Conservation (phyloP, 2,888 invertebrate genomes). For the Fissipunctia ypsillon region DNA sequence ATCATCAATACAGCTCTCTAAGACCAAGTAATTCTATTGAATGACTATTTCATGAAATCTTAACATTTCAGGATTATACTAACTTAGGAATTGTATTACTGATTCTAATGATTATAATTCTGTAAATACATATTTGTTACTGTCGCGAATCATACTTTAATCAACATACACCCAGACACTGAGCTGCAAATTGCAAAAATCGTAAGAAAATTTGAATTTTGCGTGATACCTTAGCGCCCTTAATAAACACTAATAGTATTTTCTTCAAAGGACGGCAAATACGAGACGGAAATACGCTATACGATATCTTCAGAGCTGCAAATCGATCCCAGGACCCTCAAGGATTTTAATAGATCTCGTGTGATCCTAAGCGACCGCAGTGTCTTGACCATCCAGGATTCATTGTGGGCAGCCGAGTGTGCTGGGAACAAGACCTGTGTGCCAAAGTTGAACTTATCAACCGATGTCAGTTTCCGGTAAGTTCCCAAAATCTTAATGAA, state of each 20-base stretch:
- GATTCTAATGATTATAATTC: no score
- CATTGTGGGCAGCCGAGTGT: constrained; percentile 71
- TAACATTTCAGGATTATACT: no score
- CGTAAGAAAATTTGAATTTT: no score
- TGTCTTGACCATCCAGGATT: constrained; percentile 22
- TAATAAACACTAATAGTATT: not conserved
- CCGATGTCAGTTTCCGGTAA: constrained; percentile 60
- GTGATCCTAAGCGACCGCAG: constrained; percentile 72
- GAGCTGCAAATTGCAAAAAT: no score
- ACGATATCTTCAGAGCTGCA: constrained; percentile 65
- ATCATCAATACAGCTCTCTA: no score
- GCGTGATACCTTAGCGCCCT: no score
- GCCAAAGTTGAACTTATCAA: constrained; percentile 61
- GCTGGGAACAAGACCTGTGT: constrained; percentile 55
- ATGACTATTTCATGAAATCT: no score
- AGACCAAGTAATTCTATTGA: no score
- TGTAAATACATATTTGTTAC: no score
- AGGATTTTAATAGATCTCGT: constrained; percentile 51
- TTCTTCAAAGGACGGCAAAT: constrained; percentile 66
- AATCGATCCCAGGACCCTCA: constrained; percentile 51
- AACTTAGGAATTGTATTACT: no score
- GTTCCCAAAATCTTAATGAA: constrained; percentile 15
- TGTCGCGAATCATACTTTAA: no score
- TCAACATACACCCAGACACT: no score
- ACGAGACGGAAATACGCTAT: constrained; percentile 68